phyloP scores from a whole-genome alignment of 2,888 invertebrate species.

The Mythimna lalbum region DNA sequence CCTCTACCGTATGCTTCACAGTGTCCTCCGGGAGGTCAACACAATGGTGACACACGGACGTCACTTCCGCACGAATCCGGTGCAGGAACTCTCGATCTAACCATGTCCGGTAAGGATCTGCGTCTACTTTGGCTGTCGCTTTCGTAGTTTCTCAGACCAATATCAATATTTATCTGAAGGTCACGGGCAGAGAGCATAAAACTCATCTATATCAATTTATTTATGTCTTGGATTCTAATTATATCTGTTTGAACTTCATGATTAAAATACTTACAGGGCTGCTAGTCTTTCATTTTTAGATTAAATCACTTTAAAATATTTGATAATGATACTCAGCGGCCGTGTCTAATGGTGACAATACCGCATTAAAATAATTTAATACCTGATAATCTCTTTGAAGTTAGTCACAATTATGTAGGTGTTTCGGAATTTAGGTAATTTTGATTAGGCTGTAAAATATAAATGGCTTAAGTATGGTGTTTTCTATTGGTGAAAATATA shows the following conservation, averaged over 20 bases:
- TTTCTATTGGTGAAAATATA: no score
- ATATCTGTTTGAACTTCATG: constrained; percentile 28
- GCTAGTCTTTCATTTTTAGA: neutral
- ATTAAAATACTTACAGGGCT: constrained; percentile 14
- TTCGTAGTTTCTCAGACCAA: neutral
- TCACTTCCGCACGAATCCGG: no score
- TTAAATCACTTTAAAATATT: constrained; percentile 7
- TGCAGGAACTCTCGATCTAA: no score
- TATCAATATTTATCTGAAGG: constrained; percentile 2
- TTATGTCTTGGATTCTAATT: constrained; percentile 19
- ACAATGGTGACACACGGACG: no score
- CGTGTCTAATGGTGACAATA: constrained; percentile 17
- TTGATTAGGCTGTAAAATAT: neutral
- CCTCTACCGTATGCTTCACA: no score
- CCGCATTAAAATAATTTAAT: constrained; percentile 3
- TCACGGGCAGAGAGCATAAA: constrained; percentile 17
- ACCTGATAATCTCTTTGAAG: constrained; percentile 19
- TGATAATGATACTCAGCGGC: neutral
- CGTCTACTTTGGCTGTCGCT: no score
- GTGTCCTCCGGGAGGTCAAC: no score
- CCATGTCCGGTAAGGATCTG: no score
- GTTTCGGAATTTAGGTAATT: constrained; percentile 6
- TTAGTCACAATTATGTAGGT: neutral
- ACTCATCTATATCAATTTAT: constrained; percentile 27
- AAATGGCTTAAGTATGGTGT: neutral